A percentile compares a stretch with the other conserved stretches of the same genome.
Evolutionary conservation across 2,888 invertebrate genomes (phyloP).

Genomic region (Tromatobia lineatoria): DNA sequence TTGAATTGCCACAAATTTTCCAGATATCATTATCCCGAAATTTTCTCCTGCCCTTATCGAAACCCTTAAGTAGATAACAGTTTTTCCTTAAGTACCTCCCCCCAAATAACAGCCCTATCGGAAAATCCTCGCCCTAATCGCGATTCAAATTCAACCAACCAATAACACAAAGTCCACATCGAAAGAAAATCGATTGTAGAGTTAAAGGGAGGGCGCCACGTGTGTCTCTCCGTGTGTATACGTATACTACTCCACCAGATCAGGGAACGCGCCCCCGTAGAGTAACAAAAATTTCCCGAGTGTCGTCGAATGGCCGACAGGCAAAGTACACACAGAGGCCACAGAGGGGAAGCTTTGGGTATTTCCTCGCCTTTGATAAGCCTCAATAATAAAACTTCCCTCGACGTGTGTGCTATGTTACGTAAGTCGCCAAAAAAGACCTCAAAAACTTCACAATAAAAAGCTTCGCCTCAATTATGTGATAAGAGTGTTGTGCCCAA

Average conservation of each 20-base stretch:
- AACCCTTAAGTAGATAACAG: neutral
- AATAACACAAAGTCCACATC: neutral
- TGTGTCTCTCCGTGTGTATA: neutral
- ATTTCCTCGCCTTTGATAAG: neutral
- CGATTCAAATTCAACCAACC: neutral
- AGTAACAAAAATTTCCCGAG: constrained; percentile 43
- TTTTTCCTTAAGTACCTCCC: neutral
- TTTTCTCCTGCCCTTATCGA: no score
- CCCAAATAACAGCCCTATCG: neutral
- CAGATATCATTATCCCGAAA: no score
- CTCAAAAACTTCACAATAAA: neutral
- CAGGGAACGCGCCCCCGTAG: constrained; percentile 8
- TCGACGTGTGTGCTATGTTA: neutral
- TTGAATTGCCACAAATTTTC: no score
- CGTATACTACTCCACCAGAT: neutral
- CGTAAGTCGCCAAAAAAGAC: neutral
- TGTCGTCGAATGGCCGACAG: constrained; percentile 63
- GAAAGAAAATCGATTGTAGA: constrained; percentile 31
- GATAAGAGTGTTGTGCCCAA: neutral
- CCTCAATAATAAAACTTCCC: neutral
- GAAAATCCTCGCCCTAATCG: neutral
- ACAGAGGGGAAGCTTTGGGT: constrained; percentile 11
- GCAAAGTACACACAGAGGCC: constrained; percentile 21
- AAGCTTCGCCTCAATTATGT: neutral
- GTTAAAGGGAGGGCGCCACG: constrained; percentile 29